Conservation (phyloP, 64 coral and sea anemone genomes). For the Orbicella faveolata region DNA sequence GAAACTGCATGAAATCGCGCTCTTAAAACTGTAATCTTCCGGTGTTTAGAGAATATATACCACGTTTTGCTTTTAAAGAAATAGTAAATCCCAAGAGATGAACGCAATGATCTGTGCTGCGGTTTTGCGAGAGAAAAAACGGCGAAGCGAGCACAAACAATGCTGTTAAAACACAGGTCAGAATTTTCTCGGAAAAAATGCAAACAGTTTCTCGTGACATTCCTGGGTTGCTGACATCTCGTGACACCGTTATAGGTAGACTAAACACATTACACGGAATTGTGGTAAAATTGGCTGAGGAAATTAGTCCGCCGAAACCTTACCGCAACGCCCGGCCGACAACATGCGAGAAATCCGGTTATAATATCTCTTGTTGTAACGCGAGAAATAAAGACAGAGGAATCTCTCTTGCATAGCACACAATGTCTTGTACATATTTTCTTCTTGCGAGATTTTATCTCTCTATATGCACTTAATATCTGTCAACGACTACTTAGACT, state of each 20-base stretch:
- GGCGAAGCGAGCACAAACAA: background rate
- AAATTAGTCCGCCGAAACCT: background rate
- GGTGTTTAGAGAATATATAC: no score
- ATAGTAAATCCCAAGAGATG: background rate
- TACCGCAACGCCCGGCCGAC: background rate
- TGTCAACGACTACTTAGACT: slow-evolving; percentile 7
- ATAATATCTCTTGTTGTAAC: background rate
- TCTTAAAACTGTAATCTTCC: no score
- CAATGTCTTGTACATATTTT: background rate
- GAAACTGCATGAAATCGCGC: no score
- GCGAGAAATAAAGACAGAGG: background rate
- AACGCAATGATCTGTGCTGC: background rate
- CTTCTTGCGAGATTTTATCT: background rate
- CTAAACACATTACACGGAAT: background rate
- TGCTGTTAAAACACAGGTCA: background rate
- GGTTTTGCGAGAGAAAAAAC: background rate
- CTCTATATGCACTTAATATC: background rate
- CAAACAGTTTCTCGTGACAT: slow-evolving; percentile 6
- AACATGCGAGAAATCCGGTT: background rate
- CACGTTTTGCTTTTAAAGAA: background rate
- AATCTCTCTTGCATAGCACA: background rate
- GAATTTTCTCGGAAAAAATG: slow-evolving; percentile 27
- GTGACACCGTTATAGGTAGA: background rate
- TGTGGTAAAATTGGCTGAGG: background rate
- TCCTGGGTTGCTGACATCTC: background rate